phyloP scores from a whole-genome alignment of 2,888 invertebrate species.

The Catocala nupta region DNA sequence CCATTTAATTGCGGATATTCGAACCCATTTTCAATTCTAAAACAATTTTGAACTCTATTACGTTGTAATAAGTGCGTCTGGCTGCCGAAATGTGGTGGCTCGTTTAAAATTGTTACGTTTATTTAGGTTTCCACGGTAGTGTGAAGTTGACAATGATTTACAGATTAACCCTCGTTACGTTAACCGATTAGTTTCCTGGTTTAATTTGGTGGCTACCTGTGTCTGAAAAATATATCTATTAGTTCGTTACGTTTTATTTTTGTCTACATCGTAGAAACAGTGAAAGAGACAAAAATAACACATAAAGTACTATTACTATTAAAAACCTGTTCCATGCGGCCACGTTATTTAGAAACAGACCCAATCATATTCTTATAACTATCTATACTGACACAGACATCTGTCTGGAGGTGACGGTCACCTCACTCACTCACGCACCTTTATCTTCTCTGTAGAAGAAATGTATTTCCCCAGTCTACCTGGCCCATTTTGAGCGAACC shows the following conservation, averaged over 20 bases:
- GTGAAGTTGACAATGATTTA: conserved; percentile 51
- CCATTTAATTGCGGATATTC: conserved; percentile 67
- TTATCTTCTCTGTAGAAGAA: no score
- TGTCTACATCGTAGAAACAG: no score
- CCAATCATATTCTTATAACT: no score
- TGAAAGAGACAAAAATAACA: no score
- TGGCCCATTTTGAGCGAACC: no score
- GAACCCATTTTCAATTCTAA: conserved; percentile 42
- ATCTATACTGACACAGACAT: no score
- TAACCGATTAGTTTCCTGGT: conserved; percentile 14
- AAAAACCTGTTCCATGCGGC: no score
- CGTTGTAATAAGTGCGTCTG: conserved; percentile 29
- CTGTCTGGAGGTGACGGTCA: no score
- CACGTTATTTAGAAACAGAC: no score
- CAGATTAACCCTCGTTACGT: conserved; percentile 38
- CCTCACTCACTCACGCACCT: no score
- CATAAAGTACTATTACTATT: no score
- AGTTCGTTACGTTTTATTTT: not conserved
- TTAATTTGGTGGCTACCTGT: conserved; percentile 25
- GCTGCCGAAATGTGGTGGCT: conserved; percentile 16
- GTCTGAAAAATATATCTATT: conserved; percentile 1
- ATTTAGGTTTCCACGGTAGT: conserved; percentile 39
- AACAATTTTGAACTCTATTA: conserved; percentile 30
- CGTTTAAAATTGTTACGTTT: conserved; percentile 45
- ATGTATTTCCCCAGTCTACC: no score